Evolutionary conservation across 2,113 vertebrate species (phyloP), one percentile per base, ranked within the genome.

Genomic region (Pterocles burchelli): DNA sequence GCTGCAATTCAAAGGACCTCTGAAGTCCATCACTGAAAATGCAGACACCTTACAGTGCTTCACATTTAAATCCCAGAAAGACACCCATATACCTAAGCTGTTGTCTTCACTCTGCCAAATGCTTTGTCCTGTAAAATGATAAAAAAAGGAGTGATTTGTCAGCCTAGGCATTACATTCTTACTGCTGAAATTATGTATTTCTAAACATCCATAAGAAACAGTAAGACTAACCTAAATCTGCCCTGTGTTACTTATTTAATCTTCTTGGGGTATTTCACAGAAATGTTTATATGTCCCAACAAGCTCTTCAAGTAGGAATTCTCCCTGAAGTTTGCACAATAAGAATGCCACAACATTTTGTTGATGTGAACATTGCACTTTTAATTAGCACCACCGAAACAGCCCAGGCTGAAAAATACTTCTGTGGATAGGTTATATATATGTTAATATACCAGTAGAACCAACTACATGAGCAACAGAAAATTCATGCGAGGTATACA

Each of bases 401-500:
- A 73, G 46, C 9, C 20, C 38, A 86, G 61, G 66, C 13, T 77
- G 63, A 76, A 73, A 83, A 88, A 34, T 13, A 83, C 38, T 28
- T 13, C 6, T 46, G 46, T 22, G 13, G 28, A 26, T 66, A 80
- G 54, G 73, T 61, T 55, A 72, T 34, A 95, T 75, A 26, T 75
- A 26, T 93, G 78, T 33, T 88, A 81, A 78, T 34, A 68, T 34
- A 65, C 49, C 54, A 74, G 55, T 89, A 48, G 93, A 96, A 90
- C 54, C 20, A 88, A 78, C 0, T 41, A 25, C 46, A 61, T 54
- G 45, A 92, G 85, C 81, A 95, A 91, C 33, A 79, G 79, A 88
- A 95, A 93, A 90, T 89, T 96, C 63, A 95, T 82, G 55, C 58
- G 88, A 93, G 86, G 72, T 67, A 72, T 38, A 92, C n/a, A 94